Percentiles rank a stretch among this genome's conserved stretches.
Conservation (phyloP, 2,888 invertebrate genomes). For the Sympetrum striolatum region DNA sequence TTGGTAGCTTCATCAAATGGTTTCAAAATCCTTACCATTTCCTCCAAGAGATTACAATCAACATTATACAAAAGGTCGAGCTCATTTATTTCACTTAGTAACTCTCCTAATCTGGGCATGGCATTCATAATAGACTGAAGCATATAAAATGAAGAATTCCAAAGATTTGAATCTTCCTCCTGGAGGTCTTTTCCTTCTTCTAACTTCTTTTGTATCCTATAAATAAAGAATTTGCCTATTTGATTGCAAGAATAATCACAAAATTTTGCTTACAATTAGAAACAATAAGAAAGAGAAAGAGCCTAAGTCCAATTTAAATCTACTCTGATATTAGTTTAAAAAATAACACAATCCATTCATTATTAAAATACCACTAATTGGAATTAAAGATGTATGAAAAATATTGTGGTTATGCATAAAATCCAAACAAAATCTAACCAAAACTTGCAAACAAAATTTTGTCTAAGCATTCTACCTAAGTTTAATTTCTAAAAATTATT, state of each 20-base stretch:
- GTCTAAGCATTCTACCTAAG: too few species aligned
- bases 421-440: too few species aligned
- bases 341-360: too few species aligned
- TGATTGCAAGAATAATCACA: neutral
- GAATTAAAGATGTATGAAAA: too few species aligned
- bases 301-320: neutral
- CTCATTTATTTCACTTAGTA: neutral
- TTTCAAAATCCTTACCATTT: neutral
- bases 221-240: neutral
- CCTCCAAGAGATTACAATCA: neutral
- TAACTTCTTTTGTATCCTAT: neutral
- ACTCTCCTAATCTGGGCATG: neutral
- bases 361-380: too few species aligned
- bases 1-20: constrained; percentile 23
- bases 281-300: neutral
- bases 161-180: neutral
- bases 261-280: neutral
- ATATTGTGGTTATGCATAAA: too few species aligned
- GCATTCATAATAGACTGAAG: constrained; percentile 4
- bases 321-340: neutral
- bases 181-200: neutral
- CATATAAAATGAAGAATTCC: neutral
- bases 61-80: neutral
- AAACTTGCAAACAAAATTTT: too few species aligned
- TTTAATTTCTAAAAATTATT: too few species aligned